Percentiles rank a stretch among this genome's conserved stretches.
phyloP scores from a whole-genome alignment of 2,888 invertebrate genomes.

The Cabera pusaria region DNA sequence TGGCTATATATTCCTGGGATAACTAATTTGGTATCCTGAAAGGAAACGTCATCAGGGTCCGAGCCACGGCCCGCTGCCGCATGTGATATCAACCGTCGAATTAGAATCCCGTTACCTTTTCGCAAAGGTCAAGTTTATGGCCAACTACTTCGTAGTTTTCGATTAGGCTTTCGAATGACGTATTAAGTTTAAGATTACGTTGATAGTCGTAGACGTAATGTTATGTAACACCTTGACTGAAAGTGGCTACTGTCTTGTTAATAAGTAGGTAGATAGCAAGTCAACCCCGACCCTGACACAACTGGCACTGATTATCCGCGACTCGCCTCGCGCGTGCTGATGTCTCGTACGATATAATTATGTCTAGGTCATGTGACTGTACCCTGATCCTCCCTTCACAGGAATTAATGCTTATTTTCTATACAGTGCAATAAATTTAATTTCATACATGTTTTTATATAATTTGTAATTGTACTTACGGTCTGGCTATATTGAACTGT shows the following conservation, averaged over 20 bases:
- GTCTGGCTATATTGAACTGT: too few relatives aligned
- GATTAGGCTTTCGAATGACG: slow-evolving; percentile 5
- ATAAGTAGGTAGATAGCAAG: slow-evolving; percentile 56
- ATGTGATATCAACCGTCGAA: slow-evolving; percentile 59
- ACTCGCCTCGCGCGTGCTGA: slow-evolving; percentile 26
- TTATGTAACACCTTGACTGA: slow-evolving; percentile 72
- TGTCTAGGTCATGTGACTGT: slow-evolving; percentile 33
- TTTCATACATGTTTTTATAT: too few relatives aligned
- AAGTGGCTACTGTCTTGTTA: too few relatives aligned
- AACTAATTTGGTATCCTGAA: slow-evolving; percentile 19
- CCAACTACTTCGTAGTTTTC: slow-evolving; percentile 26
- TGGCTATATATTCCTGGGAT: neutral
- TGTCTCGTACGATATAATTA: slow-evolving; percentile 30
- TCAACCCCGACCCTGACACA: slow-evolving; percentile 69
- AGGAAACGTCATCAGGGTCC: slow-evolving; percentile 41
- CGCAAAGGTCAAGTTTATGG: slow-evolving; percentile 74
- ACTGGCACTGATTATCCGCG: slow-evolving; percentile 61
- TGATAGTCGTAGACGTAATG: slow-evolving; percentile 28
- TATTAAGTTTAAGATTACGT: slow-evolving; percentile 9
- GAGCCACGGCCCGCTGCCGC: slow-evolving; percentile 35
- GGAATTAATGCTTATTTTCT: too few relatives aligned
- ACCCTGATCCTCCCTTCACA: slow-evolving; percentile 7
- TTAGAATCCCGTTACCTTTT: slow-evolving; percentile 46
- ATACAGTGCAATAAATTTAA: too few relatives aligned
- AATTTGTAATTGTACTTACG: too few relatives aligned